Base-by-base conservation (phyloP, 2,113 vertebrate genomes). In the Barnardius zonarius region DNA sequence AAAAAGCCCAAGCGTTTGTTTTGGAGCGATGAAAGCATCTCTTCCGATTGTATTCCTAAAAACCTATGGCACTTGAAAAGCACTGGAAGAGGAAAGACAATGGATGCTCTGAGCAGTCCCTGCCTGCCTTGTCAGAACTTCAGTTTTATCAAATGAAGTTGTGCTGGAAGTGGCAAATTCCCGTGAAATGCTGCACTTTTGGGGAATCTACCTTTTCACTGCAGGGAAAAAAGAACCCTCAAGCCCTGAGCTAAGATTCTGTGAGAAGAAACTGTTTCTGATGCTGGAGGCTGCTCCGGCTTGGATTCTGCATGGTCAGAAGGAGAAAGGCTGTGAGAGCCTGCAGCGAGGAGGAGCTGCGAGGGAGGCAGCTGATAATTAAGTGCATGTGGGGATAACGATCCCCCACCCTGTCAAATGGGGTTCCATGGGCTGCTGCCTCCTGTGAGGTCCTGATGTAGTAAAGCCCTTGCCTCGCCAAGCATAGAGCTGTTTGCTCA, bases 1-100 rank as follows among this genome's bases (percentile, higher is more conserved):
- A 54, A 79, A 55, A 84, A 86, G 17, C 33, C 90, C 91, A 86
- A 91, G 80, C 78, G 66, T 96, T 95, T 90, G 82, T 85, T 95
- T 91, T 96, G 96, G 87, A 91, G 52, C 69, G 84, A 69, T 88
- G 27, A 73, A 94, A 88, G 19, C 63, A 66, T 77, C 92, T 54
- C 82, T 89, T 93, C 91, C 4, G 24, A 70, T 80, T 84, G 55
- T 57, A 33, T 69, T 80, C 91, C 72, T 69, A 64, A 76, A 77
- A 82, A 33, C 11, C 52, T 49, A 10, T 55, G 94, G 68, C 46
- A 69, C 85, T 96, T 87, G 13, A 37, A 77, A 82, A 95, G 51
- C 74, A 39, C 7, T 89, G 89, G 43, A 73, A 6, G 19, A 46
- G 46, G 59, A 41, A 90, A 83, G 91, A 93, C 85, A 93, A 91